A percentile compares a stretch with the other conserved stretches of the same genome.
phyloP scores from a whole-genome alignment of 2,113 vertebrate genomes.

The Hipposideros armiger region DNA sequence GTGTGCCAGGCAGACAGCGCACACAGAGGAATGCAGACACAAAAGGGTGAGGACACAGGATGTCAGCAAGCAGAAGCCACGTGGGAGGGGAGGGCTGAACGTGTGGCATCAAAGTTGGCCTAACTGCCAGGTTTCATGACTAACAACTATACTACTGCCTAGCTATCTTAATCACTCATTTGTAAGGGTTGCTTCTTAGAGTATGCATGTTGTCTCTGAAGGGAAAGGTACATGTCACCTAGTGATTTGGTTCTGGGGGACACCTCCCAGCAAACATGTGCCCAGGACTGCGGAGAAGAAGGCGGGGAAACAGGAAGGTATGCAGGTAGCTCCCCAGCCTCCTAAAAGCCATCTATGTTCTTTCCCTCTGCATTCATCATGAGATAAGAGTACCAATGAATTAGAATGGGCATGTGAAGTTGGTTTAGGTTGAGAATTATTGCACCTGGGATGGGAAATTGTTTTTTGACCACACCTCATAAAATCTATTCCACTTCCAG shows the following conservation, averaged over 20 bases:
- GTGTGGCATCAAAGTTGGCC: no score
- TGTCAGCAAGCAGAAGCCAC: neutral
- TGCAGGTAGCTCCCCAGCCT: no score
- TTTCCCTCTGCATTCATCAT: neutral
- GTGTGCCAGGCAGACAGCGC: no score
- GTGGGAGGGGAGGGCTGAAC: neutral
- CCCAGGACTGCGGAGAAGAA: neutral
- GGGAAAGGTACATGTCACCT: rapidly evolving
- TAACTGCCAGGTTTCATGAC: no score
- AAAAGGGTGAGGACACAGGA: neutral
- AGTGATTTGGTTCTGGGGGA: no score
- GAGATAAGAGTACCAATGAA: neutral
- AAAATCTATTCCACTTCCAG: neutral
- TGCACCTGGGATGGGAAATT: no score
- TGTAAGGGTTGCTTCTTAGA: neutral
- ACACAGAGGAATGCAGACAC: neutral
- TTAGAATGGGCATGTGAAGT: neutral
- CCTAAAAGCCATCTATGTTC: no score
- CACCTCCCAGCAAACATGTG: no score
- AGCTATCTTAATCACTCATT: no score
- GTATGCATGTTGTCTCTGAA: neutral
- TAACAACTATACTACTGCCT: neutral
- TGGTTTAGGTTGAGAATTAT: neutral
- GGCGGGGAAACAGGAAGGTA: neutral
- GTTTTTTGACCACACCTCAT: neutral